Conservation (phyloP, 2,797 vertebrate genomes). For the Numenius phaeopus region DNA sequence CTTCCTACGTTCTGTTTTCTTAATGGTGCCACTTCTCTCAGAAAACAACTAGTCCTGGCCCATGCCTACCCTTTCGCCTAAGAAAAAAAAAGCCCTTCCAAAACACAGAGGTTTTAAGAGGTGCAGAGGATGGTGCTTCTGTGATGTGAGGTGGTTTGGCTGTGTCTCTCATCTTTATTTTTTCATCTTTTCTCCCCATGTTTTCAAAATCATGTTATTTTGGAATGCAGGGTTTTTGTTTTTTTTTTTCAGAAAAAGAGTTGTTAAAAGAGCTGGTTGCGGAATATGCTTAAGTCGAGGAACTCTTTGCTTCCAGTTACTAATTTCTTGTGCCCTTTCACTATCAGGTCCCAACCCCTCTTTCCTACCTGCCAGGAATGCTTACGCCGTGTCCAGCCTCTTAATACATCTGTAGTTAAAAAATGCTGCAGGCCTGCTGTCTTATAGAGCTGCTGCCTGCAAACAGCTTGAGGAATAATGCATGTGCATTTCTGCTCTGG, state of each 20-base stretch:
- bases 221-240: background rate
- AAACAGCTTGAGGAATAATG: background rate
- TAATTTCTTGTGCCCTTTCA: background rate
- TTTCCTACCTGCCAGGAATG: background rate
- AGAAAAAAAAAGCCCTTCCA: background rate
- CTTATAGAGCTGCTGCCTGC: background rate
- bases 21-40: background rate
- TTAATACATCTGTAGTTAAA: background rate
- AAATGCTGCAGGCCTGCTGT: background rate
- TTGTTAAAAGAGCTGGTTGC: rapidly evolving
- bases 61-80: background rate
- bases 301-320: background rate
- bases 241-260: background rate
- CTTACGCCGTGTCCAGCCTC: background rate
- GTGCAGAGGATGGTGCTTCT: background rate
- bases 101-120: background rate
- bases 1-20: background rate
- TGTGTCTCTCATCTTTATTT: background rate
- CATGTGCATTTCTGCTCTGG: background rate
- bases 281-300: background rate
- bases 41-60: background rate
- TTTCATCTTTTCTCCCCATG: background rate
- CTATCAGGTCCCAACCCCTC: background rate
- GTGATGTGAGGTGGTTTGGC: background rate
- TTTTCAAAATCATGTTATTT: background rate